A percentile compares a stretch with the other conserved stretches of the same genome.
Evolutionary conservation across 2,888 invertebrate genomes (phyloP).

Genomic region (Tachystola acroxantha): DNA sequence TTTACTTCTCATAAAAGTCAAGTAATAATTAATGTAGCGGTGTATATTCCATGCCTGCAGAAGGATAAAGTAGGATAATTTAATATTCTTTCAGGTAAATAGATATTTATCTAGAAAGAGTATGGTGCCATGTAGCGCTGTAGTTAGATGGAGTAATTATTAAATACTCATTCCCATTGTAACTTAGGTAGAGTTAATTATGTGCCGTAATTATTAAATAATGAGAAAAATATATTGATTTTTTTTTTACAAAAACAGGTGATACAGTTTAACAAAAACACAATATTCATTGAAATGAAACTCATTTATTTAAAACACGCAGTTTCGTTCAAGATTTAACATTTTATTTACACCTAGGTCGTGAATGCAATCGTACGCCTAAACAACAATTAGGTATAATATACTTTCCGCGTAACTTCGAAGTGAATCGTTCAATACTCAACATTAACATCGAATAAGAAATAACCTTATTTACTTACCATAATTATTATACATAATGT

Average conservation of each 20-base stretch:
- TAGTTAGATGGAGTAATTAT: slow-evolving; percentile 1
- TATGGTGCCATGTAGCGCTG: slow-evolving; percentile 22
- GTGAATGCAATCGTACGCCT: slow-evolving; percentile 18
- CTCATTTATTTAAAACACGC: slow-evolving; percentile 6
- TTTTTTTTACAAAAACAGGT: too few species aligned
- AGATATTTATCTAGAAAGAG: slow-evolving; percentile 14
- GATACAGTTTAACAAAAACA: too few species aligned
- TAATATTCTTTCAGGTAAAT: slow-evolving; percentile 14
- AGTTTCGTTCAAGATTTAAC: slow-evolving; percentile 12
- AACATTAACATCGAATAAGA: slow-evolving; percentile 20
- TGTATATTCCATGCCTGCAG: background rate
- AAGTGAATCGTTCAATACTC: slow-evolving; percentile 9
- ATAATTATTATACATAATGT: too few species aligned
- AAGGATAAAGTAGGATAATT: slow-evolving; percentile 6
- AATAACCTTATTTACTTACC: background rate
- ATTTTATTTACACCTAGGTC: slow-evolving; percentile 18
- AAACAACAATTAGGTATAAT: slow-evolving; percentile 15
- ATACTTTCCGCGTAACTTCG: slow-evolving; percentile 14
- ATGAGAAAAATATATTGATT: slow-evolving; percentile 1
- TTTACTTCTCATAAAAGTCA: background rate
- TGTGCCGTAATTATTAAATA: slow-evolving; percentile 4
- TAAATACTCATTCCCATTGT: background rate
- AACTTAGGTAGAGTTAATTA: slow-evolving; percentile 3
- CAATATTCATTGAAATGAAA: slow-evolving; percentile 3
- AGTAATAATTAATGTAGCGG: background rate